Conservation (phyloP, 2,797 vertebrate genomes). For the Chaetophractus vellerosus region DNA sequence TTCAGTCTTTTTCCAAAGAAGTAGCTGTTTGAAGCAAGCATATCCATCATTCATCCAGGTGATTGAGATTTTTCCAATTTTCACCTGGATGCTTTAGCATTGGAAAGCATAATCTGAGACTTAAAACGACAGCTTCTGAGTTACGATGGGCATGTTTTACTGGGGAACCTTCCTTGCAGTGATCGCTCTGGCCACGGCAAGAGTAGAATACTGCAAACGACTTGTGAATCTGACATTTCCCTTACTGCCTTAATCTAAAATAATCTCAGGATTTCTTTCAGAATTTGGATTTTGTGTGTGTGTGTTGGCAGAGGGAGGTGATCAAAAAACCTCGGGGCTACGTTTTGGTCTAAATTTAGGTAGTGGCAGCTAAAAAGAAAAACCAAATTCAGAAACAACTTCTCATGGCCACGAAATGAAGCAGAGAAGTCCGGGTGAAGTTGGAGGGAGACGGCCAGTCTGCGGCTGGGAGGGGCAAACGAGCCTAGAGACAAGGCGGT, state of each 20-base stretch:
- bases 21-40: not conserved
- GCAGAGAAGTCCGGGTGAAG: not conserved
- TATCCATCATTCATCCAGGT: accelerated
- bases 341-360: constrained; percentile 39
- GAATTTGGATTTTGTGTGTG: not conserved
- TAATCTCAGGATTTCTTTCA: not conserved
- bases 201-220: not conserved
- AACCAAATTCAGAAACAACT: not conserved
- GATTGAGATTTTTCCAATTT: not conserved
- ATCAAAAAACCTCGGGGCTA: not conserved
- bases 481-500: not conserved
- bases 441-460: not conserved
- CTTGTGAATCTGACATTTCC: accelerated
- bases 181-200: accelerated
- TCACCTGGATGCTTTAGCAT: accelerated
- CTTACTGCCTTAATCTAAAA: not conserved
- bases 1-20: not conserved
- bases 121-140: not conserved
- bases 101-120: not conserved
- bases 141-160: accelerated
- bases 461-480: not conserved
- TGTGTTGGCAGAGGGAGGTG: not conserved
- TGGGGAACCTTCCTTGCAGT: no score
- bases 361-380: not conserved
- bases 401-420: not conserved